Conservation (phyloP, 2,113 vertebrate species). For the Syngnathoides biaculeatus region DNA sequence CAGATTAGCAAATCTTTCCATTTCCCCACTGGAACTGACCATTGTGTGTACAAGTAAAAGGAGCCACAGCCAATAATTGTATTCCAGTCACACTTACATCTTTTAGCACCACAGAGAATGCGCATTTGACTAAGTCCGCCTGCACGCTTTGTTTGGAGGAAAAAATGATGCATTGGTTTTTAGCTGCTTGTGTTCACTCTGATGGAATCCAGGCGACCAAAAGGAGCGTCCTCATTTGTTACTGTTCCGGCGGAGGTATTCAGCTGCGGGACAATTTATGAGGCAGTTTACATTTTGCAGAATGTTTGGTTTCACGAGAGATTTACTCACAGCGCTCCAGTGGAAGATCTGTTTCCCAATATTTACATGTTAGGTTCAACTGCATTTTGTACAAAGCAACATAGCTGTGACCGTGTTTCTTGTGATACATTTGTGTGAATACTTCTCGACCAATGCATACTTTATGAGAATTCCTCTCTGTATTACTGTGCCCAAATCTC, state of each 20-base stretch:
- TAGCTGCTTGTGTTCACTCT: neutral
- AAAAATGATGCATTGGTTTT: neutral
- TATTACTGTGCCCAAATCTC: neutral
- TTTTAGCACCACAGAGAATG: conserved; percentile 16
- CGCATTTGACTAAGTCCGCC: neutral
- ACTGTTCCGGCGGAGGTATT: neutral
- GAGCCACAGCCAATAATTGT: conserved; percentile 28
- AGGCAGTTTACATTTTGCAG: neutral
- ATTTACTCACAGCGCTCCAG: neutral
- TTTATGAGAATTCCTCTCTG: neutral
- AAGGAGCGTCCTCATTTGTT: neutral
- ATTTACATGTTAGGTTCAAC: neutral
- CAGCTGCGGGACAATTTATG: neutral
- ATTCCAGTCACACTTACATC: conserved; percentile 31
- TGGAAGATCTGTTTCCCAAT: neutral
- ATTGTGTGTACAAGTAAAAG: conserved; percentile 2
- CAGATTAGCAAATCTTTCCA: conserved; percentile 27
- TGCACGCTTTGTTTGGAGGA: neutral
- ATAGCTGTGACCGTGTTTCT: neutral
- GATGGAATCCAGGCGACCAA: neutral
- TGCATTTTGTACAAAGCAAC: neutral
- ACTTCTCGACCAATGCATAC: neutral
- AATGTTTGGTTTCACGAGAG: neutral
- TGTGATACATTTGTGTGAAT: neutral
- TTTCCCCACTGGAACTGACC: conserved; percentile 36